A percentile compares a stretch with the other conserved stretches of the same genome.
Conservation (phyloP, 2,113 vertebrate species). For the Vombatus ursinus region DNA sequence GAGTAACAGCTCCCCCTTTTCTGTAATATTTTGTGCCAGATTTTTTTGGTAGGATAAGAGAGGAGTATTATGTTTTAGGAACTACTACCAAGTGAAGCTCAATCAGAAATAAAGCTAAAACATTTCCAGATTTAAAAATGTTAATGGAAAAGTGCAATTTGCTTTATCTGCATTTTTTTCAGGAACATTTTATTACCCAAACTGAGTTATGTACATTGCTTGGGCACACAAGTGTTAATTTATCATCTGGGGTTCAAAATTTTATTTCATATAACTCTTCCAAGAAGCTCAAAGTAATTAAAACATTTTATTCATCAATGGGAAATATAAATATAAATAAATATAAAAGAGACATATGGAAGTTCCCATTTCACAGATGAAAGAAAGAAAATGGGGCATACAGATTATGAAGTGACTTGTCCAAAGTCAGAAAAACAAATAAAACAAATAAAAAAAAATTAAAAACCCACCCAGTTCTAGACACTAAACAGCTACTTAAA, state of each 20-base stretch:
- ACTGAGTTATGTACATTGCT: background rate
- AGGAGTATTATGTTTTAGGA: conserved; percentile 9
- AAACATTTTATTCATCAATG: conserved; percentile 42
- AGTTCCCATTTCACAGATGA: conserved; percentile 26
- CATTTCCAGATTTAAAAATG: conserved; percentile 51
- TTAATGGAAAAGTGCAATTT: conserved; percentile 20
- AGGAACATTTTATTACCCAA: conserved; percentile 25
- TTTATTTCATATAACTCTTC: conserved; percentile 9
- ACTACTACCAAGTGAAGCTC: conserved; percentile 57
- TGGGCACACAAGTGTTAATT: background rate
- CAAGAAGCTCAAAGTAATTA: conserved; percentile 30
- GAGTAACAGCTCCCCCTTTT: background rate
- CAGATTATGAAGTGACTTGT: conserved; percentile 5
- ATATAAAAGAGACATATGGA: conserved; percentile 30
- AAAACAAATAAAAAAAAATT: background rate
- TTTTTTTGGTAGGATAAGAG: background rate
- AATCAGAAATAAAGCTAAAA: conserved; percentile 47
- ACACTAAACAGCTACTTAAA: background rate
- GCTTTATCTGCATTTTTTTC: conserved; percentile 23
- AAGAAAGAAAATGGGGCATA: background rate
- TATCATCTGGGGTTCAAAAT: conserved; percentile 32
- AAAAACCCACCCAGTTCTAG: background rate
- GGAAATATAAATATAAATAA: conserved; percentile 1
- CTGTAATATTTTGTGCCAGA: conserved; percentile 59
- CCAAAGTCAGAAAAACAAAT: background rate